These are phyloP conservation scores for Cepaea nemoralis DNA, from an alignment of 1,140 invertebrate species.

Conservation along the genomic window DNA sequence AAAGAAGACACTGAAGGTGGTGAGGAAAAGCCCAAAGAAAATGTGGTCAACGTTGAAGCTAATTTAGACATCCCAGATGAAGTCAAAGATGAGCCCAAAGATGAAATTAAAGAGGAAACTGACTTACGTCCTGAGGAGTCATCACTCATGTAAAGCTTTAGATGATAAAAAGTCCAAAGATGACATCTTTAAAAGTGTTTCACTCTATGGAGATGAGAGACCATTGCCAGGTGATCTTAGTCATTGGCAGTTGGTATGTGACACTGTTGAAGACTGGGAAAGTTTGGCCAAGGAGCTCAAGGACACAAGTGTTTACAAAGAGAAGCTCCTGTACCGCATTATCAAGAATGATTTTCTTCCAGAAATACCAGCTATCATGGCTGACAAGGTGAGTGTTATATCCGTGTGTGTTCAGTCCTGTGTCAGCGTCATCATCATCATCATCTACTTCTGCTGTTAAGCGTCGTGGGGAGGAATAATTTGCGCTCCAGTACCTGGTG, in stretches of 20 bases:
- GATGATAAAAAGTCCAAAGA: slow-evolving; percentile 21
- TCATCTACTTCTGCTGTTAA: no score
- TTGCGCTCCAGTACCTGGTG: no score
- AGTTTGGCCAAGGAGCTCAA: slow-evolving; percentile 86
- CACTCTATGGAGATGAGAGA: slow-evolving; percentile 26
- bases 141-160: neutral
- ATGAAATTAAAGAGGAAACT: neutral
- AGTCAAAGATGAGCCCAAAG: slow-evolving; percentile 1
- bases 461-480: no score
- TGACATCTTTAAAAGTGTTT: neutral
- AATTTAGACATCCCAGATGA: neutral
- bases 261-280: slow-evolving; percentile 90
- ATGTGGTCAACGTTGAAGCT: neutral
- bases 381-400: slow-evolving; percentile 85
- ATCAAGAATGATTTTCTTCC: slow-evolving; percentile 91
- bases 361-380: slow-evolving; percentile 89
- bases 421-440: no score
- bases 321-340: slow-evolving; percentile 73
- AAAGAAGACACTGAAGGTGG: neutral
- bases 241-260: slow-evolving; percentile 89
- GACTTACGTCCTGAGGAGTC: neutral
- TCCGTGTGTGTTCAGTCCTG: no score
- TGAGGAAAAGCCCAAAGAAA: neutral
- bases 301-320: slow-evolving; percentile 78
- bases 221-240: slow-evolving; percentile 11